Evolutionary conservation across 2,113 vertebrate species (phyloP), one percentile per base, ranked within the genome.

Genomic region (Brachirus orientalis): DNA sequence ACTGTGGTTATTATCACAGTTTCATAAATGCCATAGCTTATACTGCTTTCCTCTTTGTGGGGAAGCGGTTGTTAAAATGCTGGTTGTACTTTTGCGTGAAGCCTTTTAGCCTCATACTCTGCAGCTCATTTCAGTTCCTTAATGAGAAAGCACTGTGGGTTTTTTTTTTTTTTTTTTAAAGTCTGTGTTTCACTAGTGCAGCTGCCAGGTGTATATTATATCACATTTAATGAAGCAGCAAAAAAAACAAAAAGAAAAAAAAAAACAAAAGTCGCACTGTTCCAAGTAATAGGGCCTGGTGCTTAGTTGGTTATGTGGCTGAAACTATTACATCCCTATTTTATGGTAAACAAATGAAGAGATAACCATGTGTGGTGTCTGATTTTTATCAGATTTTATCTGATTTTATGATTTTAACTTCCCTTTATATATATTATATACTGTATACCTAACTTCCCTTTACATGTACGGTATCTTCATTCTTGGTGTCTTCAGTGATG

Each of bases 171-270:
- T 41, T 41, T 13, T 41, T 10, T 41, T 4, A 3, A 28, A 28
- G 5, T 28, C 3, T 28, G 22, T 28, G 28, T 28, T 16, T 40
- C 48, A 54, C 55, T 16, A 35, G 52, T 64, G 65, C 77, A 67
- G 74, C 63, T 72, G 67, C 47, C 53, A 63, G 56, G 33, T 77
- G 71, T 72, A 60, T 71, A 38, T 60, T 47, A n/a, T 22, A 54
- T 51, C 20, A 10, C 19, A 18, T 48, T 61, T 68, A 71, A 72
- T 77, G 82, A 88, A 65, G 13, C 69, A 19, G 41, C 38, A 47
- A 11, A 11, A 65, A 65, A 13, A 40, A 40, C 12, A 40, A 12
- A 38, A 38, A 38, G 37, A 40, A 40, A 4, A 43, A 43, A 43
- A 8, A 41, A 13, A 1, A 41, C 4, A 12, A 10, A 69, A 13